Base-by-base conservation (phyloP, 1,140 invertebrate genomes). In the Tigriopus japonicus region DNA sequence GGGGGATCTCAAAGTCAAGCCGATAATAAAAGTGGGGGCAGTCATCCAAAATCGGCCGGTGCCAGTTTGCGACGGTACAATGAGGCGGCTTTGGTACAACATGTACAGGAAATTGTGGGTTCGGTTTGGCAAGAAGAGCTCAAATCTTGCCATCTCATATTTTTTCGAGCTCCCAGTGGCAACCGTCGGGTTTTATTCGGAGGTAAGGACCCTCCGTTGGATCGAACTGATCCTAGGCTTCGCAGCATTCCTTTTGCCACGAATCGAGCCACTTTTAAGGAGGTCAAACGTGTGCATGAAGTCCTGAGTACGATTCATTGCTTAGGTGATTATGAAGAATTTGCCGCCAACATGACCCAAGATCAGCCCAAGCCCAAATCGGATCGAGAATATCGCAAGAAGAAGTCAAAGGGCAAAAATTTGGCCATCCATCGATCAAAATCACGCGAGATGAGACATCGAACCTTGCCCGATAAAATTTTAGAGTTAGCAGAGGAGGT, bases 201-300 rank as follows among this genome's bases (percentile, higher is more conserved):
- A 17, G 84, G 84, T 17, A 81, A 81, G 66, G 79, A 77, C 62
- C 79, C 85, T 1, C 71, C 78, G 1, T 69, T 90, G 12, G 15
- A 45, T 23, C 63, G 79, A 79, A 68, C 75, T 72, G 49, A 84
- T 88, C 45, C 66, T 7, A 72, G 84, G 60, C 70, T 91, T 12
- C 71, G 86, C 67, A 78, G 75, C 42, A 77, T 92, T 64, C 87
- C 88, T 6, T 88, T 93, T 71, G 80, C 83, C 1, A 90, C 87
- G 0, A 76, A 81, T 64, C 76, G 86, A 66, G 82, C 88, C 3
- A 88, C 84, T 1, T 86, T 81, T 65, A 83, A 78, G 58, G 87
- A 91, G 75, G 79, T 87, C 0, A 77, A 82, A 68, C 74, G 86
- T 60, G 83, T 87, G 1, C 80, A 85, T 67, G 75, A 79, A 42